Evolutionary conservation across 1,140 invertebrate genomes (phyloP).

Genomic region (Arion vulgaris): DNA sequence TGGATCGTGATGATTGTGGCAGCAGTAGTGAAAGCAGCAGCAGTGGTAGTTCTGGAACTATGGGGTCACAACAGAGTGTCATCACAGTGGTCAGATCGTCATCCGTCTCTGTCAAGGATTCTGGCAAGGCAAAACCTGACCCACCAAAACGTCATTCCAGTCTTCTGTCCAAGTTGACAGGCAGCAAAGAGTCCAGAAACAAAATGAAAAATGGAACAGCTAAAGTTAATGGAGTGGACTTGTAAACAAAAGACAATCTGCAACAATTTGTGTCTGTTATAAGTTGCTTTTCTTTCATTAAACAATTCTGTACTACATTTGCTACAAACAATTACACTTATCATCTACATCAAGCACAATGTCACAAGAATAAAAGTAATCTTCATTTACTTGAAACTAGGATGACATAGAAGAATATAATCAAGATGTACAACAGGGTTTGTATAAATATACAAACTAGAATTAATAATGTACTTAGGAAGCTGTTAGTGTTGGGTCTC

Average conservation of each 20-base stretch:
- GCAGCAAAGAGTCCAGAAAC: slow-evolving; percentile 4
- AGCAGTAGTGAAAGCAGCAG: slow-evolving; percentile 49
- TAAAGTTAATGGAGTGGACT: slow-evolving; percentile 32
- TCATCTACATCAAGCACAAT: no score
- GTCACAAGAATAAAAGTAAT: no score
- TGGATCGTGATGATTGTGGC: not conserved
- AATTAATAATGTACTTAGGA: no score
- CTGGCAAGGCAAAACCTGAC: slow-evolving; percentile 33
- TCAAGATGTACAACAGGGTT: no score
- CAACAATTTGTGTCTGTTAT: no score
- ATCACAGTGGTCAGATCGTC: slow-evolving; percentile 28
- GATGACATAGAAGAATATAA: no score
- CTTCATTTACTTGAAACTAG: no score
- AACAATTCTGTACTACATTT: no score
- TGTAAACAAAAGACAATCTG: not conserved
- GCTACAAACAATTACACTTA: no score
- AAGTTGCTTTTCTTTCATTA: no score
- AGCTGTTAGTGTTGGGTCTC: no score
- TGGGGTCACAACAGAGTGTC: slow-evolving; percentile 46
- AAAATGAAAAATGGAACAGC: slow-evolving; percentile 29
- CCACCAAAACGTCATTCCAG: slow-evolving; percentile 47
- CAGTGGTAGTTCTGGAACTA: slow-evolving; percentile 46
- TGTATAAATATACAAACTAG: no score
- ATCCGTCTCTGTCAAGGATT: not conserved
- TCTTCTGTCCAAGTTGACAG: slow-evolving; percentile 32